phyloP scores from a whole-genome alignment of 2,113 vertebrate genomes.

The Axis porcinus region DNA sequence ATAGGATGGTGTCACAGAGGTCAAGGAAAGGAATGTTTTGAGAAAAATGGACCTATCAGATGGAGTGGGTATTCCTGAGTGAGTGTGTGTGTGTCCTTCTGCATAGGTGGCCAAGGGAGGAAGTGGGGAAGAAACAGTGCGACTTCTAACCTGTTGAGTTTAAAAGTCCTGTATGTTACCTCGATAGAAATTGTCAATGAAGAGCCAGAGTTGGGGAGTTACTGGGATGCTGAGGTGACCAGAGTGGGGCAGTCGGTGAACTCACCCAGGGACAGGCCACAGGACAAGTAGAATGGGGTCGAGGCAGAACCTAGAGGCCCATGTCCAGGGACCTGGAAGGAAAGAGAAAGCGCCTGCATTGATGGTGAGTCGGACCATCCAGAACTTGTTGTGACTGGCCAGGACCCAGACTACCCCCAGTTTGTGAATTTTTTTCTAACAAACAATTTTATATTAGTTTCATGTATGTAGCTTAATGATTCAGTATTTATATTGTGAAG shows the following conservation, averaged over 20 bases:
- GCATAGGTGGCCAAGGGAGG: not conserved
- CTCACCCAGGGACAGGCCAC: not conserved
- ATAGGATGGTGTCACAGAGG: not conserved
- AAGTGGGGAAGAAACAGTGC: not conserved
- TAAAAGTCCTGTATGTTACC: not conserved
- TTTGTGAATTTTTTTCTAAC: not conserved
- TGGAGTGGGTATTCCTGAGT: not conserved
- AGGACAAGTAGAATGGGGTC: not conserved
- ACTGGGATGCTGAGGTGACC: not conserved
- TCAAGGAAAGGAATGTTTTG: not conserved
- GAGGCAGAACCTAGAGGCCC: not conserved
- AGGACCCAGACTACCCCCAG: not conserved
- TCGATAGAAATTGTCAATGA: not conserved
- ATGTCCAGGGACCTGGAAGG: not conserved
- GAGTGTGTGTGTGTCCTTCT: not conserved
- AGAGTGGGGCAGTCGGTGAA: not conserved
- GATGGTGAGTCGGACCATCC: fast-evolving
- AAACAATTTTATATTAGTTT: not conserved
- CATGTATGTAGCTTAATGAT: not conserved
- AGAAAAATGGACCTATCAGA: not conserved
- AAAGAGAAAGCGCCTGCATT: not conserved
- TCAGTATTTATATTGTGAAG: not conserved
- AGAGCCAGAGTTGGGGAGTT: not conserved
- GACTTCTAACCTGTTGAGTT: not conserved
- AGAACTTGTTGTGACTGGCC: not conserved